A percentile compares a stretch with the other conserved stretches of the same genome.
Conservation (phyloP, 2,797 vertebrate species). For the Oreortyx pictus region DNA sequence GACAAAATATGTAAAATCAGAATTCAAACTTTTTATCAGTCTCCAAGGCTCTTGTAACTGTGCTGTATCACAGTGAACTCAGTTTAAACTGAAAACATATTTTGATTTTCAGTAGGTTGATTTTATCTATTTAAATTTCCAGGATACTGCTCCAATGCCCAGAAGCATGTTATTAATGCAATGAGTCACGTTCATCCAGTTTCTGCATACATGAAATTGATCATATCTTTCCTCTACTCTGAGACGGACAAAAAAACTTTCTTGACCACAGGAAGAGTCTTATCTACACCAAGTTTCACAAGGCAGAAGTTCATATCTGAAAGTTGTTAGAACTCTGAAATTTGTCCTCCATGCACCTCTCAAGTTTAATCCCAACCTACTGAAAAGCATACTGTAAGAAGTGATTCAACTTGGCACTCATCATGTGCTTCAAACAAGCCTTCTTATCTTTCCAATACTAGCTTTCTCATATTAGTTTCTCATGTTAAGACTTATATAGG, state of each 20-base stretch:
- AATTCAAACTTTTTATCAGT: background rate
- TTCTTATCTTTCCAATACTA: background rate
- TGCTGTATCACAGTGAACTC: background rate
- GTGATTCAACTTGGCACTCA: background rate
- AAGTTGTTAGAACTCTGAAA: background rate
- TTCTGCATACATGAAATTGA: background rate
- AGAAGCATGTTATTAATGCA: background rate
- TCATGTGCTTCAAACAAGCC: background rate
- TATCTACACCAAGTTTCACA: background rate
- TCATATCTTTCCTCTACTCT: background rate
- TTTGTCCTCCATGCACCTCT: background rate
- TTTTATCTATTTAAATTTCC: conserved; percentile 28
- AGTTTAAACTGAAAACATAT: background rate
- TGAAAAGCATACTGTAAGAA: background rate
- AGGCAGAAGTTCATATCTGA: background rate
- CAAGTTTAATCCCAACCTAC: background rate
- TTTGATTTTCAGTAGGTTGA: background rate
- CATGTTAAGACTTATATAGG: background rate
- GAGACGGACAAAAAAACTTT: background rate
- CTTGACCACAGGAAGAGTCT: background rate
- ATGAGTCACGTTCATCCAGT: conserved; percentile 13
- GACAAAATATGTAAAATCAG: background rate
- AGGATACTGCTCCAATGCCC: background rate
- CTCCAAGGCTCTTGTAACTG: background rate
- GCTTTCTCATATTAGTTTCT: background rate